Percentiles rank a stretch among this genome's conserved stretches.
phyloP scores from a whole-genome alignment of 2,113 vertebrate genomes.

The Atractosteus spatula region DNA sequence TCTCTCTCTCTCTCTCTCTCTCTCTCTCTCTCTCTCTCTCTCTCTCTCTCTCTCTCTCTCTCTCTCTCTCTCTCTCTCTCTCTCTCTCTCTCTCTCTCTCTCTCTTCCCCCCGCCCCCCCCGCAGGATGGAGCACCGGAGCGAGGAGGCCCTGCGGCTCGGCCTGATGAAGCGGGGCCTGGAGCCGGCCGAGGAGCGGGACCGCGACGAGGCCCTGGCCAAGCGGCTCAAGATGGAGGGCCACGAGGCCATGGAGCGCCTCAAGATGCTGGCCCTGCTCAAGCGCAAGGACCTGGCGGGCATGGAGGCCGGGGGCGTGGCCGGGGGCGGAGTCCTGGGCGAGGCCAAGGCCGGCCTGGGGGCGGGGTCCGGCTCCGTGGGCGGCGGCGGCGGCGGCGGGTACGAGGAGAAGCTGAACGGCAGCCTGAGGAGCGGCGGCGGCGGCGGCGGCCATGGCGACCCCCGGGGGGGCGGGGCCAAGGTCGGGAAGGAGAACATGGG shows the following conservation, averaged over 20 bases:
- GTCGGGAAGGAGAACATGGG: slow-evolving; percentile 92
- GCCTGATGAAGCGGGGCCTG: slow-evolving; percentile 87
- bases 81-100: slow-evolving; percentile 1
- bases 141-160: slow-evolving; percentile 89
- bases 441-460: slow-evolving; percentile 73
- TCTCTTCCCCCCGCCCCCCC: not conserved
- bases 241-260: slow-evolving; percentile 97
- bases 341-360: slow-evolving; percentile 56
- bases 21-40: too few species aligned
- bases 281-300: slow-evolving; percentile 89
- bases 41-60: slow-evolving; percentile 13
- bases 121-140: slow-evolving; percentile 94
- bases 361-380: slow-evolving; percentile 42
- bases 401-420: slow-evolving; percentile 71
- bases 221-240: slow-evolving; percentile 92
- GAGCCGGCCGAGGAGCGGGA: slow-evolving; percentile 86
- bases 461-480: slow-evolving; percentile 71
- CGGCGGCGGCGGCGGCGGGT: slow-evolving; percentile 24
- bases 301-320: slow-evolving; percentile 51
- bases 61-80: slow-evolving; percentile 34
- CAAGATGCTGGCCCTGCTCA: slow-evolving; percentile 93
- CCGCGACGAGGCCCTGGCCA: slow-evolving; percentile 77
- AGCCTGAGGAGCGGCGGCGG: slow-evolving; percentile 57
- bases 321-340: slow-evolving; percentile 63
- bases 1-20: slow-evolving; percentile 6